Evolutionary conservation across 2,888 invertebrate genomes (phyloP).

Genomic region (Drepanosiphum platanoidis): DNA sequence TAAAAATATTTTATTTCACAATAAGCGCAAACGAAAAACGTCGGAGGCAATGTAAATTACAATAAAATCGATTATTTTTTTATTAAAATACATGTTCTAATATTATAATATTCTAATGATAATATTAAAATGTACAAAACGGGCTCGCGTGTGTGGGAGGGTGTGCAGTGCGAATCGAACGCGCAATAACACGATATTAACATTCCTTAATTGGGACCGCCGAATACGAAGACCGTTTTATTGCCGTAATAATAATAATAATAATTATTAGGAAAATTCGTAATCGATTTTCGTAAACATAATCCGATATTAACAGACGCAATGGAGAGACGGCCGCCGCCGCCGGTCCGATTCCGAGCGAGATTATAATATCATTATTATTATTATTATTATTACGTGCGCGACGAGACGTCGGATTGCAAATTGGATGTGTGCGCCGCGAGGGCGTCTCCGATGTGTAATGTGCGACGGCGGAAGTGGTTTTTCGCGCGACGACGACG

Average conservation of each 20-base stretch:
- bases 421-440: neutral
- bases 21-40: too few relatives aligned
- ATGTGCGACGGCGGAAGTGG: neutral
- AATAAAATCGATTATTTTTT: too few relatives aligned
- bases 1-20: too few relatives aligned
- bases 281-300: constrained; percentile 3
- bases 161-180: neutral
- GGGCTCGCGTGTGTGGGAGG: neutral
- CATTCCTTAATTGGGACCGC: constrained; percentile 8
- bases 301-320: too few relatives aligned
- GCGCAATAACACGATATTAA: neutral
- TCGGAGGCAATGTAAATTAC: too few relatives aligned
- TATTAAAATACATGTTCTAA: too few relatives aligned
- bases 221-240: constrained; percentile 12
- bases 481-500: constrained; percentile 20
- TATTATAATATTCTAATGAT: too few relatives aligned
- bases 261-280: constrained; percentile 31
- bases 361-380: neutral
- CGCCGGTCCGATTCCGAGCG: neutral
- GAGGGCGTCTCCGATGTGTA: too few relatives aligned
- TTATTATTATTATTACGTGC: neutral
- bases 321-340: neutral
- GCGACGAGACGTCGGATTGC: neutral
- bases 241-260: constrained; percentile 30
- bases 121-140: too few relatives aligned